These are phyloP conservation scores for Denticeps clupeoides DNA, from an alignment of 2,797 vertebrate species.

Conservation along the genomic window DNA sequence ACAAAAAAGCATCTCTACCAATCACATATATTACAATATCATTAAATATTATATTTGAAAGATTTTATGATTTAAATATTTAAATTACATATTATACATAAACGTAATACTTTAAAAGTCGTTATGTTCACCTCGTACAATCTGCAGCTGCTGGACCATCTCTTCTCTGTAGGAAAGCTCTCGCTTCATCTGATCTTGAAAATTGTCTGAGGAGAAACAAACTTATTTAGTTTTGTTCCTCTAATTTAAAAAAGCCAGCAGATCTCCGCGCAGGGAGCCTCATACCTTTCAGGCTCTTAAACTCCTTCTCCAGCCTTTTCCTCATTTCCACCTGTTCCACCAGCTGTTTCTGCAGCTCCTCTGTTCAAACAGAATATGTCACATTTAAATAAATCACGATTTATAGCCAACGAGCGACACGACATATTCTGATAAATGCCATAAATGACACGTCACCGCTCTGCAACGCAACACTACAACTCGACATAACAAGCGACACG, in stretches of 20 bases:
- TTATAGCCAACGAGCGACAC: background rate
- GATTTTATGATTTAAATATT: background rate
- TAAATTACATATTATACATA: background rate
- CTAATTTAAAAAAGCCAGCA: background rate
- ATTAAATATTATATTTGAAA: background rate
- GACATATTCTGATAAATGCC: background rate
- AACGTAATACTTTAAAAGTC: background rate
- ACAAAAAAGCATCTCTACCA: constrained; percentile 41
- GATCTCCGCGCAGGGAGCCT: constrained; percentile 8
- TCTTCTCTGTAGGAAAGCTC: constrained; percentile 33
- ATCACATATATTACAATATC: constrained; percentile 23
- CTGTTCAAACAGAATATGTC: constrained; percentile 46
- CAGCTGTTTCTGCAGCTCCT: constrained; percentile 90
- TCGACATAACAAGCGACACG: too few relatives aligned
- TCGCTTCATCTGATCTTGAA: constrained; percentile 56
- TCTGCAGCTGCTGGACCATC: background rate
- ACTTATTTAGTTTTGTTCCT: background rate
- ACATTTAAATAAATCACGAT: background rate
- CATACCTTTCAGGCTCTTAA: constrained; percentile 91
- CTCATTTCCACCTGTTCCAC: constrained; percentile 92
- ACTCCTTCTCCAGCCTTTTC: constrained; percentile 93
- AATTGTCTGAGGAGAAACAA: constrained; percentile 75
- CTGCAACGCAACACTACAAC: too few relatives aligned
- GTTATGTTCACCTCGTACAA: constrained; percentile 73
- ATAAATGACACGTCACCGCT: too few relatives aligned